phyloP scores from a whole-genome alignment of 2,113 vertebrate genomes.

The Psilopsiagon aurifrons region DNA sequence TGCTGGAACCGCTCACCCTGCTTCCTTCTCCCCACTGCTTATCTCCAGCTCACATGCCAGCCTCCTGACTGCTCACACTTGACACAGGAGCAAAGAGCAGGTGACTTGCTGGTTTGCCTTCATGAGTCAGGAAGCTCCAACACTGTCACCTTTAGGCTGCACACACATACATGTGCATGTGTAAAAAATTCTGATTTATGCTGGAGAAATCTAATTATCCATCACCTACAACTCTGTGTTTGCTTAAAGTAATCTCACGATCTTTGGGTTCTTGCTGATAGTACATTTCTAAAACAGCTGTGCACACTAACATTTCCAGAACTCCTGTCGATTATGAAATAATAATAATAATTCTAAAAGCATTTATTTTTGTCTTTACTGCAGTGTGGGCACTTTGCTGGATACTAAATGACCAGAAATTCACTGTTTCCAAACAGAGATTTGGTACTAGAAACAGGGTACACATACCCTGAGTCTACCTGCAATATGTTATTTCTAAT shows the following conservation, averaged over 20 bases:
- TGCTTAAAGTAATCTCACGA: neutral
- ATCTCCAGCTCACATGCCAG: slow-evolving; percentile 10
- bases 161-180: neutral
- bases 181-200: neutral
- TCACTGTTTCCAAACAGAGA: neutral
- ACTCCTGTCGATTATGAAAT: slow-evolving; percentile 21
- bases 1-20: neutral
- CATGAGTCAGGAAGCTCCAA: neutral
- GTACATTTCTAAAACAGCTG: slow-evolving; percentile 25
- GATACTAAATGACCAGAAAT: neutral
- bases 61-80: neutral
- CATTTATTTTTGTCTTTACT: slow-evolving; percentile 7
- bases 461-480: neutral
- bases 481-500: neutral
- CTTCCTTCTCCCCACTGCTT: neutral
- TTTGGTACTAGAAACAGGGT: neutral
- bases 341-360: slow-evolving; percentile 5
- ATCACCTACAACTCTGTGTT: neutral
- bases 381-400: neutral
- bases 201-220: neutral
- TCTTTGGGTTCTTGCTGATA: neutral
- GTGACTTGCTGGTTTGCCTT: neutral
- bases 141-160: neutral
- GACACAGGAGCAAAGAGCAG: slow-evolving; percentile 54
- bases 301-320: neutral